Percentiles rank a stretch among this genome's conserved stretches.
phyloP scores from a whole-genome alignment of 2,113 vertebrate species.

The Tetrax tetrax region DNA sequence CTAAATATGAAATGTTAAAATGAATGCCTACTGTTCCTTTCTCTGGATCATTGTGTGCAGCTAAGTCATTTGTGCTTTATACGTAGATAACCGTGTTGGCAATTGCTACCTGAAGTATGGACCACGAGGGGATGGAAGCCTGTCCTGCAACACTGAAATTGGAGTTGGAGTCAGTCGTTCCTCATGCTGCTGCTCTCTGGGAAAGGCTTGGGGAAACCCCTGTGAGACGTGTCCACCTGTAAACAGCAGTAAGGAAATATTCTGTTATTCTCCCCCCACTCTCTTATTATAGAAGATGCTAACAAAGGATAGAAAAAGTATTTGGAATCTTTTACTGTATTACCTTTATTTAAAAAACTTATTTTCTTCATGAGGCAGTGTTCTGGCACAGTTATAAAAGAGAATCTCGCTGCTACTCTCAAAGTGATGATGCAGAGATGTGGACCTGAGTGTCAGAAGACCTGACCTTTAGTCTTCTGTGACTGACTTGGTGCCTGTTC shows the following conservation, averaged over 20 bases:
- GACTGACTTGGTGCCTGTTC: neutral
- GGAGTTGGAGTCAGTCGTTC: slow-evolving; percentile 85
- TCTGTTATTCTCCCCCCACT: neutral
- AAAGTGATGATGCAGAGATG: neutral
- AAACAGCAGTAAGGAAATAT: slow-evolving; percentile 82
- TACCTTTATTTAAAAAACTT: neutral
- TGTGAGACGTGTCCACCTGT: slow-evolving; percentile 83
- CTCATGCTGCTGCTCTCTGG: slow-evolving; percentile 85
- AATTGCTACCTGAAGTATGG: slow-evolving; percentile 83
- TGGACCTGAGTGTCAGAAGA: neutral
- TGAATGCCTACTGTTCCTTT: neutral
- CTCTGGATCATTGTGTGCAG: neutral
- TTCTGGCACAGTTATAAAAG: neutral
- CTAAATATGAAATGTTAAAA: neutral
- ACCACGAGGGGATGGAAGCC: slow-evolving; percentile 73
- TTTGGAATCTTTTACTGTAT: neutral
- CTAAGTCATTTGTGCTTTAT: neutral
- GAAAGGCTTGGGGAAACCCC: slow-evolving; percentile 85
- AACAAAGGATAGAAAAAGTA: neutral
- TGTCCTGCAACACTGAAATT: slow-evolving; percentile 84
- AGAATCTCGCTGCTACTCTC: neutral
- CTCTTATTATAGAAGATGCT: neutral
- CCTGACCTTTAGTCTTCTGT: neutral
- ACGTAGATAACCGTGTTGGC: slow-evolving; percentile 80
- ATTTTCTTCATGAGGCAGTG: neutral